These are phyloP conservation scores for Apodemia zela DNA, from an alignment of 2,888 invertebrate species.

Conservation along the genomic window DNA sequence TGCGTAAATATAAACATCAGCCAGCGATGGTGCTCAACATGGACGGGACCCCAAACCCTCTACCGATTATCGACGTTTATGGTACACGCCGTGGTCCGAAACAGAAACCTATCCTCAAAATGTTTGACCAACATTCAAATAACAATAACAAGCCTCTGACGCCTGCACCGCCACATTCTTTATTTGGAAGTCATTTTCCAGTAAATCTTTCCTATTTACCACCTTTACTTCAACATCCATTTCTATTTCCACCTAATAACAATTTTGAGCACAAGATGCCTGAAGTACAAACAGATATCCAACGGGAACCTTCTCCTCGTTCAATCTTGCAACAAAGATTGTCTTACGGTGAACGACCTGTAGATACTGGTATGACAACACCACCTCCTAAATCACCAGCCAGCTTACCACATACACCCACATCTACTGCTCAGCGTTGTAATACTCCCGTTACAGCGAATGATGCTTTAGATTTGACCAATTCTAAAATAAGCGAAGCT, in stretches of 20 bases:
- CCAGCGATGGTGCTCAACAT: slow-evolving; percentile 94
- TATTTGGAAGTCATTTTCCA: slow-evolving; percentile 68
- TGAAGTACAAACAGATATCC: slow-evolving; percentile 48
- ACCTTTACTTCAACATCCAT: slow-evolving; percentile 69
- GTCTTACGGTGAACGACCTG: slow-evolving; percentile 49
- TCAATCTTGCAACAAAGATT: slow-evolving; percentile 64
- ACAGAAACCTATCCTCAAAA: slow-evolving; percentile 67
- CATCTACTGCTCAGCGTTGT: slow-evolving; percentile 36
- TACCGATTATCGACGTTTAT: slow-evolving; percentile 94
- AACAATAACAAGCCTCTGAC: slow-evolving; percentile 47
- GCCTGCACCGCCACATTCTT: slow-evolving; percentile 54
- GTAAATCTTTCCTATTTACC: slow-evolving; percentile 70
- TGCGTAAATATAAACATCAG: slow-evolving; percentile 94
- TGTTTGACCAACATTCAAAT: slow-evolving; percentile 56
- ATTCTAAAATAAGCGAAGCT: slow-evolving; percentile 67
- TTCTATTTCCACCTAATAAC: slow-evolving; percentile 72
- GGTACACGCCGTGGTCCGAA: slow-evolving; percentile 94
- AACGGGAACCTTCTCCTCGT: slow-evolving; percentile 51
- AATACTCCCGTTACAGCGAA: slow-evolving; percentile 43
- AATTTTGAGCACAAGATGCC: slow-evolving; percentile 60
- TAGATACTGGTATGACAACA: slow-evolving; percentile 41
- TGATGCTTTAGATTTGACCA: slow-evolving; percentile 81
- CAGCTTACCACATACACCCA: slow-evolving; percentile 50
- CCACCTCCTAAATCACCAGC: slow-evolving; percentile 52
- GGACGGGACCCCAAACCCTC: slow-evolving; percentile 93